These are phyloP conservation scores for Thunnus maccoyii DNA, from an alignment of 2,113 vertebrate genomes.

Conservation along the genomic window DNA sequence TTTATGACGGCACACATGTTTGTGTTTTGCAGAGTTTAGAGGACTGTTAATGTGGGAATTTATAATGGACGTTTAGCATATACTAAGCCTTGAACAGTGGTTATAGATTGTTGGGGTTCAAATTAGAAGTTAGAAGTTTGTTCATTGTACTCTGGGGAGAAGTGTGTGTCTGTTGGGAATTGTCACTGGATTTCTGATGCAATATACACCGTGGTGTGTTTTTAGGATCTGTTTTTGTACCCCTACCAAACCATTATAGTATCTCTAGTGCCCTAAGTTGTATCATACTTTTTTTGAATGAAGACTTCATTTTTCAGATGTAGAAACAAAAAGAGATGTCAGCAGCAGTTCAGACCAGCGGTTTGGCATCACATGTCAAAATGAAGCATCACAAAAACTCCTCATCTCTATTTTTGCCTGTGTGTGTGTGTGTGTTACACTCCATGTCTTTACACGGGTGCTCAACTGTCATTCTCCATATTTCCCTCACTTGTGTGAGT, in stretches of 20 bases:
- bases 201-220: conserved; percentile 52
- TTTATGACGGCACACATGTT: not conserved
- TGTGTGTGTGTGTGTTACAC: conserved; percentile 3
- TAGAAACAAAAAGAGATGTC: not conserved
- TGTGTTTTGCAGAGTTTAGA: conserved; percentile 2
- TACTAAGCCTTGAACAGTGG: conserved; percentile 5
- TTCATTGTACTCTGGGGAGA: not conserved
- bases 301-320: not conserved
- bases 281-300: conserved; percentile 11
- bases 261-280: conserved; percentile 13
- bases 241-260: not conserved
- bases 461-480: conserved; percentile 21
- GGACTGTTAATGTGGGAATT: conserved; percentile 38
- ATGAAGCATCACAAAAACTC: conserved; percentile 2
- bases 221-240: conserved; percentile 16
- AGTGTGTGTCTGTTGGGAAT: conserved; percentile 24
- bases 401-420: not conserved
- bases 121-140: conserved; percentile 1
- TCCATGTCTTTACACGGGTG: conserved; percentile 1
- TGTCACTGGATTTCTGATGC: conserved; percentile 53
- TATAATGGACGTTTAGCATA: conserved; percentile 26
- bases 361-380: conserved; percentile 1
- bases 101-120: conserved; percentile 4
- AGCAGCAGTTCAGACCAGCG: not conserved
- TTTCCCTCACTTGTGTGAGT: conserved; percentile 29